phyloP scores from a whole-genome alignment of 2,888 invertebrate genomes.

The Himalopsyche kuldschensis region DNA sequence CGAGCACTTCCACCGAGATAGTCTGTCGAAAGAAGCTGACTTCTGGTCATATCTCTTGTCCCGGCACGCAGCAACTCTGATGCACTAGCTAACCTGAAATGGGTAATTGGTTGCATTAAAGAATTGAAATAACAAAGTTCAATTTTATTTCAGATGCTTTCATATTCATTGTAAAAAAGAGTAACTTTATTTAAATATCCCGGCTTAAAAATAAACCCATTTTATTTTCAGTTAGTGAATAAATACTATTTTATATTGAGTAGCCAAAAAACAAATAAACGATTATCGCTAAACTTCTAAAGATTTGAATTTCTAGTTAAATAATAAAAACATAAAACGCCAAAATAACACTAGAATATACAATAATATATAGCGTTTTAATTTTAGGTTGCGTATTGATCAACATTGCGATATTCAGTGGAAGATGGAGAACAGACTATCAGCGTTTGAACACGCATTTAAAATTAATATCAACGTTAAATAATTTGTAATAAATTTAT shows the following conservation, averaged over 20 bases:
- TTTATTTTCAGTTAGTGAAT: neutral
- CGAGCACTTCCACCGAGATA: conserved; percentile 49
- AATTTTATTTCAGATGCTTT: too few relatives aligned
- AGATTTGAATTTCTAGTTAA: neutral
- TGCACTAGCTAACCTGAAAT: conserved; percentile 61
- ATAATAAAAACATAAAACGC: neutral
- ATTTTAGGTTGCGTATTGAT: too few relatives aligned
- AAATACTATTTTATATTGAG: neutral
- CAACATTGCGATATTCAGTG: too few relatives aligned
- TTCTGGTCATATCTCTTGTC: conserved; percentile 58
- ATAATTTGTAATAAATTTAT: too few relatives aligned
- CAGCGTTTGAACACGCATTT: too few relatives aligned
- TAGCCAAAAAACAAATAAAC: neutral
- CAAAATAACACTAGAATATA: too few relatives aligned
- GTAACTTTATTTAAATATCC: too few relatives aligned
- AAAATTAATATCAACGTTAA: too few relatives aligned
- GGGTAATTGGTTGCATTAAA: neutral
- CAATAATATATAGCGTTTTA: too few relatives aligned
- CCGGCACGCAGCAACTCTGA: conserved; percentile 61
- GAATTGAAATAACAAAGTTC: neutral
- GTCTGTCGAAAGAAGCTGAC: conserved; percentile 36
- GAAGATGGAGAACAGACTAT: too few relatives aligned
- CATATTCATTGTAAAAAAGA: too few relatives aligned
- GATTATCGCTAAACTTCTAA: too few relatives aligned
- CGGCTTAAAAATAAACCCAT: neutral